Base-by-base conservation (phyloP, 2,113 vertebrate species). In the Paedocypris sp. region DNA sequence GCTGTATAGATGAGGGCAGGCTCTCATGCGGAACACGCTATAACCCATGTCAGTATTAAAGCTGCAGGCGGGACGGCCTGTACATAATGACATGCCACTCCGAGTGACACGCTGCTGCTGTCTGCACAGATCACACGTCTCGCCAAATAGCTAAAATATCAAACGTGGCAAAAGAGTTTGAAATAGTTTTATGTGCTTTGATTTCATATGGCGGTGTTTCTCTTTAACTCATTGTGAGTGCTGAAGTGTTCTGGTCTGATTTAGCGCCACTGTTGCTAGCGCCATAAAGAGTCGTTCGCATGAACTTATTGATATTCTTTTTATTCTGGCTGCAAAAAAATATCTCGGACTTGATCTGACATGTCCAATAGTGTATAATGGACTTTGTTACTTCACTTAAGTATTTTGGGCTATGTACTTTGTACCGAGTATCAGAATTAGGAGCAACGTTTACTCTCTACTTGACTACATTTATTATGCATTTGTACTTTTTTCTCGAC, bases 81-180 rank as follows among this genome's bases (percentile, higher is more conserved):
- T 57, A 60, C 62, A 70, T 70, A 70, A 70, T 70, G 57, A 66
- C 68, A 70, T 64, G 68, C 58, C 68, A 70, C 62, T 28, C 35
- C 42, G 68, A 70, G 59, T 56, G 61, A 56, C 31, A 28, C 32
- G 19, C 43, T 29, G 41, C 41, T 45, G 54, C 54, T 58, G 39
- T 58, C 54, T 58, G 6, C 20, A 38, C 54, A 36, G 38, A 58
- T 58, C 54, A 58, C 23, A 18, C 26, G 25, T 31, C 39, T 43
- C 16, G 10, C 39, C 42, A 56, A 58, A 58, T 58, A 16, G 54
- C 28, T 31, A 32, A 58, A 58, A 58, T 58, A 58, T 58, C 38
- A 32, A 58, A 58, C 38, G 43, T 58, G 54, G 42, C 19, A n/a
- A n/a, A 32, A 58, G 43, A 20, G 39, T 39, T 58, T 58, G 11